Conservation (phyloP, 2,113 vertebrate species). For the Columba janthina region DNA sequence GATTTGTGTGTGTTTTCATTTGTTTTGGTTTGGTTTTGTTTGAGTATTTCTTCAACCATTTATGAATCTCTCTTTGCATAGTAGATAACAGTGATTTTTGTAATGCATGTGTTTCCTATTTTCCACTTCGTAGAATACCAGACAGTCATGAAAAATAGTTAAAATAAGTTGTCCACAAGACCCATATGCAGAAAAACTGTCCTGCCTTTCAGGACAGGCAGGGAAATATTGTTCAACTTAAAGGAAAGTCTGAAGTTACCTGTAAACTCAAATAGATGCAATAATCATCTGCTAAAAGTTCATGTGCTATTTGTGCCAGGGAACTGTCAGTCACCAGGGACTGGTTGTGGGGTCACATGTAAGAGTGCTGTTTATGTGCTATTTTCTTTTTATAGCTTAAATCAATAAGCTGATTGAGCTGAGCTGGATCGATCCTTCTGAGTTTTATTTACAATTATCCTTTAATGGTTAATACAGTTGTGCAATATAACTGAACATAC, state of each 20-base stretch:
- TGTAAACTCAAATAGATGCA: background rate
- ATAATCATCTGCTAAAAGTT: background rate
- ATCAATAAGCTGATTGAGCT: conserved; percentile 62
- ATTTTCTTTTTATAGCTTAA: conserved; percentile 41
- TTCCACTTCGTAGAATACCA: background rate
- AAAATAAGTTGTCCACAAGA: background rate
- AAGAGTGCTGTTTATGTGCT: background rate
- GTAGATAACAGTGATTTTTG: background rate
- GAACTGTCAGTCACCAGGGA: conserved; percentile 2
- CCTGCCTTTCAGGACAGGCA: background rate
- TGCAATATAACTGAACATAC: background rate
- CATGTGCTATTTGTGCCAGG: background rate
- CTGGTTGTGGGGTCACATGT: background rate
- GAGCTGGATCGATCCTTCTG: conserved; percentile 6
- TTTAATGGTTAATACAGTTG: conserved; percentile 19
- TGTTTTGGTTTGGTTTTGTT: background rate
- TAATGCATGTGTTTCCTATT: background rate
- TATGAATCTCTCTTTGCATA: background rate
- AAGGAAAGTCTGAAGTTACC: background rate
- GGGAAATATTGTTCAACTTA: background rate
- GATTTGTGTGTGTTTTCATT: background rate
- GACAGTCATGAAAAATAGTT: background rate
- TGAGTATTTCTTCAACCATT: background rate
- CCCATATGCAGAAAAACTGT: background rate
- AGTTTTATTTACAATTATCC: conserved; percentile 62